A percentile compares a stretch with the other conserved stretches of the same genome.
Evolutionary conservation across 1,140 invertebrate genomes (phyloP).

Genomic region (Bombyx mori): DNA sequence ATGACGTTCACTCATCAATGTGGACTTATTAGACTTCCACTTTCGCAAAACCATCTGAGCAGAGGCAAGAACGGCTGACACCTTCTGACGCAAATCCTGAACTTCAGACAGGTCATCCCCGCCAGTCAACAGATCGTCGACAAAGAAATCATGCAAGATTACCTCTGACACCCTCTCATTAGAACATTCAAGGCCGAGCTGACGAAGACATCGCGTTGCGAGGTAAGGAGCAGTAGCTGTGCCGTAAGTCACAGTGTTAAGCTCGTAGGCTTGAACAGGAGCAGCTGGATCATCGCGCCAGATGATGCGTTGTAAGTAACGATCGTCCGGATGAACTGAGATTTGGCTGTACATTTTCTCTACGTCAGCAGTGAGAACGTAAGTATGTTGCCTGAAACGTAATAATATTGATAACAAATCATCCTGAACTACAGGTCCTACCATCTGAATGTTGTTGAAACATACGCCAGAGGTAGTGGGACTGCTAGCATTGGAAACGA

Average conservation of each 20-base stretch:
- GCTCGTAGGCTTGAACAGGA: conserved; percentile 7
- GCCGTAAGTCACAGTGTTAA: conserved; percentile 33
- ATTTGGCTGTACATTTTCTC: conserved; percentile 40
- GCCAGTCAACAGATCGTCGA: conserved; percentile 10
- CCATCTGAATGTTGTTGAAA: conserved; percentile 25
- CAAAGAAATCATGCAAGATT: conserved; percentile 14
- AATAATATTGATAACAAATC: conserved; percentile 29
- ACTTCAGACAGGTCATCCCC: not conserved
- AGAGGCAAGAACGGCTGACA: conserved; percentile 5
- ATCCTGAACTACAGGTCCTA: conserved; percentile 33
- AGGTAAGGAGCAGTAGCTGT: conserved; percentile 32
- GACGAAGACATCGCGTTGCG: conserved; percentile 26
- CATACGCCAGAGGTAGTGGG: conserved; percentile 21
- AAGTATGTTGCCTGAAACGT: conserved; percentile 23
- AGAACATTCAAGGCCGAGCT: conserved; percentile 18
- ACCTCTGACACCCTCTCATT: conserved; percentile 4
- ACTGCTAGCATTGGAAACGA: conserved; percentile 35
- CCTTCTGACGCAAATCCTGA: conserved; percentile 6
- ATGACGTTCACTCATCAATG: no score
- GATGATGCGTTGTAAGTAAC: conserved; percentile 33
- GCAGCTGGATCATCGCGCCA: conserved; percentile 18
- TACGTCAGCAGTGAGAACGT: conserved; percentile 25
- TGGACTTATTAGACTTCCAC: conserved; percentile 11
- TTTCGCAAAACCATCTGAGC: conserved; percentile 13
- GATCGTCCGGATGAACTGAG: conserved; percentile 21